phyloP scores from a whole-genome alignment of 92 coral and sea anemone species.

The Porites divaricata region DNA sequence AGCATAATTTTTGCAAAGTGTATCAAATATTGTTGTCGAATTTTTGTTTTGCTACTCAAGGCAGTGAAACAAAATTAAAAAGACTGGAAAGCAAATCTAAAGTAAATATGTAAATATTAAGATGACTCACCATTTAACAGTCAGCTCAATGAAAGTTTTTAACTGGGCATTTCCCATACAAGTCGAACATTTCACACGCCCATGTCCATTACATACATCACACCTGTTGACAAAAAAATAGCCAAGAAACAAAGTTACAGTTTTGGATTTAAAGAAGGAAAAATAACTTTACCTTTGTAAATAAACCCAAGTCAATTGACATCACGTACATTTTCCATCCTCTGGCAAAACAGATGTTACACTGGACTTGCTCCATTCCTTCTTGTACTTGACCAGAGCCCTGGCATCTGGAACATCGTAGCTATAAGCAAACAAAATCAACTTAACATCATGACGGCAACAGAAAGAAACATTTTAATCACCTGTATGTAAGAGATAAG shows the following conservation, averaged over 20 bases:
- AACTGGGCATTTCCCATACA: slow-evolving; percentile 82
- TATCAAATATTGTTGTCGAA: no score
- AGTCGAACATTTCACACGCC: slow-evolving; percentile 77
- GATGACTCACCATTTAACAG: slow-evolving; percentile 80
- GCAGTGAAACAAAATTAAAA: no score
- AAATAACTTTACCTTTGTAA: no score
- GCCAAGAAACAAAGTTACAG: neutral
- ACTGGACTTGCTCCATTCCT: slow-evolving; percentile 25
- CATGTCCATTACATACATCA: slow-evolving; percentile 81
- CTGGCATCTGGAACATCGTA: slow-evolving; percentile 66
- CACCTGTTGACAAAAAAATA: slow-evolving; percentile 57
- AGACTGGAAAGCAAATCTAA: no score
- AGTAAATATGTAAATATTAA: slow-evolving; percentile 12
- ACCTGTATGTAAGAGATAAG: no score
- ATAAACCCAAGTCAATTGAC: no score
- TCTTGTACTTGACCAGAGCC: slow-evolving; percentile 61
- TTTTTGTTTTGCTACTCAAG: no score
- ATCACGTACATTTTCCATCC: slow-evolving; percentile 34
- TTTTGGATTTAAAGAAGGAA: no score
- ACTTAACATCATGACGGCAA: neutral
- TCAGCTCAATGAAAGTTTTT: slow-evolving; percentile 87
- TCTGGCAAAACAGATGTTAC: slow-evolving; percentile 17
- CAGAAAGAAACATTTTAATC: no score
- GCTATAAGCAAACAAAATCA: slow-evolving; percentile 25
- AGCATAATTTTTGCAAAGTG: no score